Percentiles rank a stretch among this genome's conserved stretches.
phyloP scores from a whole-genome alignment of 2,888 invertebrate genomes.

The Athalia rosae region DNA sequence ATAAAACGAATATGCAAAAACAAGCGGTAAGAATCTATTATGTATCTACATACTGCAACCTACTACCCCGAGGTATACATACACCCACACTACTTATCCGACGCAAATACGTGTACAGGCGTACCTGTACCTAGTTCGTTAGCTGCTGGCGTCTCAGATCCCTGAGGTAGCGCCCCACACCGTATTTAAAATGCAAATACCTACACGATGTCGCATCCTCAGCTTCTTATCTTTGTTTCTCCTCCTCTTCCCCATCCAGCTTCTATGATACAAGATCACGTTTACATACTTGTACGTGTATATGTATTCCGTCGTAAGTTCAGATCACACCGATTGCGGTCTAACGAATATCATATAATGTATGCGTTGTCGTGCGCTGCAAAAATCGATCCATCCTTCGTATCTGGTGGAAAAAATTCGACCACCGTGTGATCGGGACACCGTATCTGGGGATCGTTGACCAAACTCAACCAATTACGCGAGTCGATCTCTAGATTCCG shows the following conservation, averaged over 20 bases:
- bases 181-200: conserved; percentile 64
- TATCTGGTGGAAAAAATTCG: too few relatives aligned
- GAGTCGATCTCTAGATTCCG: conserved; percentile 17
- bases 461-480: too few relatives aligned
- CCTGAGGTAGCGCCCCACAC: conserved; percentile 46
- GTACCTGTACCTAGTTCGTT: neutral
- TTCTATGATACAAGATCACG: neutral
- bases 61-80: neutral
- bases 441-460: too few relatives aligned
- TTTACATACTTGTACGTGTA: too few relatives aligned
- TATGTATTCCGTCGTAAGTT: too few relatives aligned
- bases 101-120: too few relatives aligned
- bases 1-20: neutral
- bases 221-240: conserved; percentile 50
- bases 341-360: neutral
- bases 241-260: conserved; percentile 24
- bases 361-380: too few relatives aligned
- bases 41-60: neutral
- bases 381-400: too few relatives aligned
- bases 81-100: too few relatives aligned
- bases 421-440: too few relatives aligned
- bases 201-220: conserved; percentile 53
- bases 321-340: too few relatives aligned
- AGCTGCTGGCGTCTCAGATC: neutral
- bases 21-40: neutral